Conservation (phyloP, 2,113 vertebrate genomes). For the Lycaon pictus region DNA sequence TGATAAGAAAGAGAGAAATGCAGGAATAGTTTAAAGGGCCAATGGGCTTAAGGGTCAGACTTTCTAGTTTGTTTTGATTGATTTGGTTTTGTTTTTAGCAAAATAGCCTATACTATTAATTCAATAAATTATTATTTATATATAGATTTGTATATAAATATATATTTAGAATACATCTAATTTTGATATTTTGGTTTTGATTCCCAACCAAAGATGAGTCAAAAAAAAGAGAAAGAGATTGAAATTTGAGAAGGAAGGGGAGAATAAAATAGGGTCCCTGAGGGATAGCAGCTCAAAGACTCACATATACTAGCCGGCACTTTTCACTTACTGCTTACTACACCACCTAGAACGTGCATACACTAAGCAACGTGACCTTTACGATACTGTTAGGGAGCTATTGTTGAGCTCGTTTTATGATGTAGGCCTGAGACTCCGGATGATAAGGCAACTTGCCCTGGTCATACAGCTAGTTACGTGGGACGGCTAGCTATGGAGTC, state of each 20-base stretch:
- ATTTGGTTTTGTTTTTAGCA: slow-evolving; percentile 18
- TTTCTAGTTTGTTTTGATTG: background rate
- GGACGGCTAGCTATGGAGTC: background rate
- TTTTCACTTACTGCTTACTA: background rate
- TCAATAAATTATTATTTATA: too few species aligned
- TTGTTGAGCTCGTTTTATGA: background rate
- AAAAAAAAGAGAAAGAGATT: background rate
- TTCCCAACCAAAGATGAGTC: background rate
- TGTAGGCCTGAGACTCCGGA: background rate
- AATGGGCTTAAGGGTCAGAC: background rate
- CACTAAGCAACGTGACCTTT: background rate
- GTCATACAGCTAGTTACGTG: background rate
- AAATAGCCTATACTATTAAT: too few species aligned
- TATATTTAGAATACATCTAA: too few species aligned
- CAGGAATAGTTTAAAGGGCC: background rate
- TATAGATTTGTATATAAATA: too few species aligned
- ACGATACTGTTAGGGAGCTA: background rate
- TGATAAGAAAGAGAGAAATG: background rate
- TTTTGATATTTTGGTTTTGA: background rate
- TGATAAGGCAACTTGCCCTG: background rate
- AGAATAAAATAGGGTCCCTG: background rate
- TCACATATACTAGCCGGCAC: background rate
- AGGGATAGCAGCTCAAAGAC: background rate
- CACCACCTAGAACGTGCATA: background rate
- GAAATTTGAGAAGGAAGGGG: background rate